Evolutionary conservation across 2,113 vertebrate species (phyloP).

Genomic region (Numenius arquata): DNA sequence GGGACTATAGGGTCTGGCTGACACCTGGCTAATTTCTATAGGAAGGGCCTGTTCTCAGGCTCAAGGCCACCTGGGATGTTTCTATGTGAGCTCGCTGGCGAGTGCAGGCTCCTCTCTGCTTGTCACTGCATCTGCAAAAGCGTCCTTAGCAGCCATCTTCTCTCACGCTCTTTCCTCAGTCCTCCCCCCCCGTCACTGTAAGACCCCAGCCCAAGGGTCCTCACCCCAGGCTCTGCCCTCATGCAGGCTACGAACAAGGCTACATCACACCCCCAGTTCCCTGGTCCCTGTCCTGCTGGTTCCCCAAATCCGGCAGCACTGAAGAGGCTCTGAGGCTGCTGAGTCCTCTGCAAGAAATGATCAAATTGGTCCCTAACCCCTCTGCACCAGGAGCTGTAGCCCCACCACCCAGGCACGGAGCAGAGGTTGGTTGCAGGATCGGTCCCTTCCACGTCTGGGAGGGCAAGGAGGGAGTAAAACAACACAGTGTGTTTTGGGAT

Average conservation of each 20-base stretch:
- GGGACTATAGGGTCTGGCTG: not conserved
- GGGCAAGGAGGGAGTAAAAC: not conserved
- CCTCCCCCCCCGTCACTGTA: not conserved
- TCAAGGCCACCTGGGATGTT: not conserved
- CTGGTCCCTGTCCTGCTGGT: not conserved
- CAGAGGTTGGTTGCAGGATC: not conserved
- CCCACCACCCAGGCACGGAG: not conserved
- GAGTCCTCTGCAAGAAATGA: not conserved
- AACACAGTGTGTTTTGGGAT: fast-evolving
- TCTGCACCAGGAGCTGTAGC: fast-evolving
- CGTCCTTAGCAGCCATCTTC: not conserved
- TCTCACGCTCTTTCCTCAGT: not conserved
- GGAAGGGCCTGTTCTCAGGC: not conserved
- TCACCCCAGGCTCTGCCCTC: fast-evolving
- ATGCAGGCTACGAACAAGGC: not conserved
- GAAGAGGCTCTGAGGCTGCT: not conserved
- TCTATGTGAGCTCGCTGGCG: fast-evolving
- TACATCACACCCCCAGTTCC: not conserved
- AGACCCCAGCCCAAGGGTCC: not conserved
- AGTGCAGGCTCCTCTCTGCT: not conserved
- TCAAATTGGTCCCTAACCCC: not conserved
- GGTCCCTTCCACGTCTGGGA: not conserved
- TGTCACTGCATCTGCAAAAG: not conserved
- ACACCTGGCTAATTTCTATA: not conserved
- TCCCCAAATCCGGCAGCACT: not conserved